Percentiles rank a stretch among this genome's conserved stretches.
These are phyloP conservation scores for Scylla paramamosain DNA, from an alignment of 1,140 invertebrate species.

Conservation along the genomic window DNA sequence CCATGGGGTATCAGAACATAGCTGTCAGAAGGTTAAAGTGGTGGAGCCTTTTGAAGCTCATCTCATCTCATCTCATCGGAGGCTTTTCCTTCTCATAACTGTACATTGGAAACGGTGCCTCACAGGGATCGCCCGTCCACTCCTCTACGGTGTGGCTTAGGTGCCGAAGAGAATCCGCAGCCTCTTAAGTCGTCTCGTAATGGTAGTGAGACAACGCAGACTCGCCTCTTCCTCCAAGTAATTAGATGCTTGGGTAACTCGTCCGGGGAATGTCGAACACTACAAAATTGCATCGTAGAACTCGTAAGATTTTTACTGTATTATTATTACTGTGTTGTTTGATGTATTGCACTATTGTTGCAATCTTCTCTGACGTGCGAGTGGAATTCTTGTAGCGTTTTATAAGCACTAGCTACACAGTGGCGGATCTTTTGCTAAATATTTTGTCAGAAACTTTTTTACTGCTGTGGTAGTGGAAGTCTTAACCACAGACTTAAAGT, in stretches of 20 bases:
- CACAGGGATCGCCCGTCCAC: not conserved
- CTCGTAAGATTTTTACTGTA: too few species aligned
- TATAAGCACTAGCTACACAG: too few species aligned
- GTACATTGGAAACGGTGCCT: not conserved
- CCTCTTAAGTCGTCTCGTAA: not conserved
- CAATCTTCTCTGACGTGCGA: too few species aligned
- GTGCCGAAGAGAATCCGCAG: not conserved
- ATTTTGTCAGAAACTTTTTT: too few species aligned
- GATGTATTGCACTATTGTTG: too few species aligned
- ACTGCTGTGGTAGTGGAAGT: too few species aligned
- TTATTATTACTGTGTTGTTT: too few species aligned
- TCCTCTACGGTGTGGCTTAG: not conserved
- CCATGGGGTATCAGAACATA: not conserved
- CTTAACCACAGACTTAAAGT: too few species aligned
- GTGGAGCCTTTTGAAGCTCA: not conserved
- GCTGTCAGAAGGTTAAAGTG: not conserved
- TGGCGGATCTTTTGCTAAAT: too few species aligned
- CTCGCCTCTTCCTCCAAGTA: not conserved
- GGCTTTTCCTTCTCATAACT: slow-evolving; percentile 12
- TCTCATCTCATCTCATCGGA: slow-evolving; percentile 3
- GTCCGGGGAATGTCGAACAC: not conserved
- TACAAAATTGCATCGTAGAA: not conserved
- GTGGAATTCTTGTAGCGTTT: too few species aligned
- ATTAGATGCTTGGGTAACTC: not conserved
- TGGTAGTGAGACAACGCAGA: not conserved